These are phyloP conservation scores for Elachura formosa DNA, from an alignment of 2,113 vertebrate genomes.

Conservation along the genomic window DNA sequence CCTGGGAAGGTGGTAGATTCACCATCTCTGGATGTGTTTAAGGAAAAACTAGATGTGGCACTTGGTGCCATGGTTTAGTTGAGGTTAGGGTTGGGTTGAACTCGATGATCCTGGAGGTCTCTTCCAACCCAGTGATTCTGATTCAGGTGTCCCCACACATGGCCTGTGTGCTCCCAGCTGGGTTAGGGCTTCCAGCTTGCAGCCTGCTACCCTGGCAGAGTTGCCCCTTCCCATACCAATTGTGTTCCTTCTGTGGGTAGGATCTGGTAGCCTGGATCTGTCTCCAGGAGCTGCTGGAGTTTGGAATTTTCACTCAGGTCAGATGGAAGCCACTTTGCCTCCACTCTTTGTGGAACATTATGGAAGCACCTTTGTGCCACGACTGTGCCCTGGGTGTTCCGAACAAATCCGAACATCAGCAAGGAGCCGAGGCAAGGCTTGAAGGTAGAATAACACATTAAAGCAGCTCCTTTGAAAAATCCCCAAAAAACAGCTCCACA, in stretches of 20 bases:
- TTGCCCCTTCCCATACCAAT: neutral
- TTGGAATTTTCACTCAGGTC: rapidly evolving
- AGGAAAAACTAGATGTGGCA: too few relatives aligned
- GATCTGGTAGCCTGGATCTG: rapidly evolving
- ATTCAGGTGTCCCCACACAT: rapidly evolving
- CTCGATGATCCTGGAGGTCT: too few relatives aligned
- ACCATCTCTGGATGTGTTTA: too few relatives aligned
- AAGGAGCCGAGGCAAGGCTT: neutral
- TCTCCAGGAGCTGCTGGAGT: neutral
- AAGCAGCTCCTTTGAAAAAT: neutral
- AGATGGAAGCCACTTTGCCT: neutral
- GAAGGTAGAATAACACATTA: neutral
- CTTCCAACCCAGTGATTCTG: too few relatives aligned
- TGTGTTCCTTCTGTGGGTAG: neutral
- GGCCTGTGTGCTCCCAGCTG: rapidly evolving
- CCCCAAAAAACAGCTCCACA: neutral
- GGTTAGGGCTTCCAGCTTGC: rapidly evolving
- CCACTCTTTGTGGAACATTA: rapidly evolving
- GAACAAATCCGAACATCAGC: neutral
- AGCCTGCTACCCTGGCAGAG: neutral
- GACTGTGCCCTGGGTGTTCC: rapidly evolving
- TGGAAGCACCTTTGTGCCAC: neutral
- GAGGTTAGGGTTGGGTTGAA: too few relatives aligned
- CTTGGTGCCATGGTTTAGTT: too few relatives aligned
- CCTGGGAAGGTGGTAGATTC: too few relatives aligned